phyloP scores from a whole-genome alignment of 2,113 vertebrate genomes.

The Nettapus auritus region DNA sequence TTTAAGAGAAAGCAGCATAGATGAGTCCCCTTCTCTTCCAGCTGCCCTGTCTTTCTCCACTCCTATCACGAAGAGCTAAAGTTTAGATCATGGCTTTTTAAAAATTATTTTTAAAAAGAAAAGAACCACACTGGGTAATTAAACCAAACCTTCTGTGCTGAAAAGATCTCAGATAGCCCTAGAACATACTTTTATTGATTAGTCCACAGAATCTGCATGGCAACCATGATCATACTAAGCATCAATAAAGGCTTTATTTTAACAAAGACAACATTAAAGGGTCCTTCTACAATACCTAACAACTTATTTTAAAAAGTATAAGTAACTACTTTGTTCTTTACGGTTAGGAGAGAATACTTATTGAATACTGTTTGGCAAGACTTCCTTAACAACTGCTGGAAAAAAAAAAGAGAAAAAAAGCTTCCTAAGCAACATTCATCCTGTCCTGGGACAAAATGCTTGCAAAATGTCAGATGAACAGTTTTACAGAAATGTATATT shows the following conservation, averaged over 20 bases:
- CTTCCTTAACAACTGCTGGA: not conserved
- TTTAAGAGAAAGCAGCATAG: not conserved
- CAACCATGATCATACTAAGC: conserved; percentile 56
- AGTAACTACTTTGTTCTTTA: not conserved
- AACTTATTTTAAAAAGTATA: conserved; percentile 80
- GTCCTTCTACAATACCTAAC: conserved; percentile 76
- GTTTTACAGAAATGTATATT: not conserved
- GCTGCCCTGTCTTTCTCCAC: not conserved
- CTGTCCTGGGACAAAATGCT: not conserved
- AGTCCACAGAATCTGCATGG: conserved; percentile 65
- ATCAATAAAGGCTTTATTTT: conserved; percentile 75
- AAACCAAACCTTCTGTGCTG: not conserved
- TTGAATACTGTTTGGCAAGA: not conserved
- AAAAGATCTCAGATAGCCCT: conserved; percentile 68
- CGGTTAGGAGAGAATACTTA: not conserved
- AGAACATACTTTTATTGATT: conserved; percentile 72
- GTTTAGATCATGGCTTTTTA: not conserved
- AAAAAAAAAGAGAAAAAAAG: not conserved
- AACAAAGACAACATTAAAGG: conserved; percentile 76
- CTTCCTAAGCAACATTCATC: not conserved
- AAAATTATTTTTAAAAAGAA: conserved; percentile 1
- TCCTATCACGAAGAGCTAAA: not conserved
- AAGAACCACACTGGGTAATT: not conserved
- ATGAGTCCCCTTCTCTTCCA: not conserved
- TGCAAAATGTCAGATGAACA: not conserved